Evolutionary conservation across 1,140 invertebrate species (phyloP).

Genomic region (Mactra quadrangularis): DNA sequence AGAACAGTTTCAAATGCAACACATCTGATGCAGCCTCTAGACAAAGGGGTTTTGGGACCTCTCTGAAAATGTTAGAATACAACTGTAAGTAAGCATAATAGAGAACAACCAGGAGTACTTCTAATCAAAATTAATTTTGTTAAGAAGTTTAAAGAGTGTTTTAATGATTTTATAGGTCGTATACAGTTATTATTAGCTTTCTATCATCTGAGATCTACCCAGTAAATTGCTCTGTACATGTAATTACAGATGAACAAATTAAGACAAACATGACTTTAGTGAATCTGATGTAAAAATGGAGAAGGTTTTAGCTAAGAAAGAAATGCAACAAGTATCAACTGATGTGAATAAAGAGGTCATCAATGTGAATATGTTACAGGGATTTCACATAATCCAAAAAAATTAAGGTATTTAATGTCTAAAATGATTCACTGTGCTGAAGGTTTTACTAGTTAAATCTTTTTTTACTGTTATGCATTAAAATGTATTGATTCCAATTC

Average conservation of each 20-base stretch:
- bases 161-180: slow-evolving; percentile 62
- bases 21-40: slow-evolving; percentile 47
- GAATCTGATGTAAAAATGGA: neutral
- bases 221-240: slow-evolving; percentile 26
- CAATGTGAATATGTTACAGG: neutral
- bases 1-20: slow-evolving; percentile 48
- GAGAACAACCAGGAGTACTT: slow-evolving; percentile 42
- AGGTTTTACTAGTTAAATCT: too few relatives aligned
- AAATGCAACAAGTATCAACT: neutral
- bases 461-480: too few relatives aligned
- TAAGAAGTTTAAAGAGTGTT: slow-evolving; percentile 62
- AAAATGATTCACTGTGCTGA: too few relatives aligned
- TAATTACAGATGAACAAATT: slow-evolving; percentile 28
- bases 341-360: too few relatives aligned
- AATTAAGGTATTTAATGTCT: too few relatives aligned
- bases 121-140: slow-evolving; percentile 61
- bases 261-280: slow-evolving; percentile 39
- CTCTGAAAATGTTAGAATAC: slow-evolving; percentile 52
- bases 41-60: slow-evolving; percentile 40
- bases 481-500: too few relatives aligned
- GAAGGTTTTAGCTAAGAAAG: neutral
- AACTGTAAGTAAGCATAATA: slow-evolving; percentile 44
- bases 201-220: slow-evolving; percentile 51
- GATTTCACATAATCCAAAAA: too few relatives aligned
- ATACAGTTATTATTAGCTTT: slow-evolving; percentile 60